phyloP scores from a whole-genome alignment of 2,113 vertebrate genomes.

The Thalassarche chlororhynchos region DNA sequence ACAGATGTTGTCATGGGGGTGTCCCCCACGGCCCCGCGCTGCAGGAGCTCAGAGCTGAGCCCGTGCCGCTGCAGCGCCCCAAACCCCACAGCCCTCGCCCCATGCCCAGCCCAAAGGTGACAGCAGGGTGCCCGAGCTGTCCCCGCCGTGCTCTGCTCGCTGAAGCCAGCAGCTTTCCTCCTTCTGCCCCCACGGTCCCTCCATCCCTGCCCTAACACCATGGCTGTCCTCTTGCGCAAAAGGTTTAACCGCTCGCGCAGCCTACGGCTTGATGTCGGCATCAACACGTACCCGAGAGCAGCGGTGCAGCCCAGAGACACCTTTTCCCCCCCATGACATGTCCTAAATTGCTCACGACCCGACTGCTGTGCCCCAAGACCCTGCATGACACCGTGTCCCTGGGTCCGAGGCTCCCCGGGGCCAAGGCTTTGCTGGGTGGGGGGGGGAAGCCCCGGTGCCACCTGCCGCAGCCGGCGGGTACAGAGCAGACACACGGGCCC shows the following conservation, averaged over 20 bases:
- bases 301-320: background rate
- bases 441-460: background rate
- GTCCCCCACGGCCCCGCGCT: too few relatives aligned
- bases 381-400: background rate
- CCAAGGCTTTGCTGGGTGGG: background rate
- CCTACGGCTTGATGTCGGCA: fast-evolving
- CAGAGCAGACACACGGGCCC: fast-evolving
- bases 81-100: background rate
- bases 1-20: too few relatives aligned
- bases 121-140: background rate
- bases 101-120: background rate
- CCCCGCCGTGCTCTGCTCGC: background rate
- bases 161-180: background rate
- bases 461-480: fast-evolving
- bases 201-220: background rate
- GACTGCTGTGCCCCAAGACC: background rate
- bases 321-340: fast-evolving
- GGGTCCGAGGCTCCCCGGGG: too few relatives aligned
- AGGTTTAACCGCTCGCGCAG: fast-evolving
- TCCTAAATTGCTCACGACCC: background rate
- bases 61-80: fast-evolving
- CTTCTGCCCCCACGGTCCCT: background rate
- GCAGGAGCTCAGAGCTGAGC: background rate
- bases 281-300: fast-evolving
- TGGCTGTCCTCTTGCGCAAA: background rate